phyloP scores from a whole-genome alignment of 2,888 invertebrate species.

The Oscheius myriophilus region DNA sequence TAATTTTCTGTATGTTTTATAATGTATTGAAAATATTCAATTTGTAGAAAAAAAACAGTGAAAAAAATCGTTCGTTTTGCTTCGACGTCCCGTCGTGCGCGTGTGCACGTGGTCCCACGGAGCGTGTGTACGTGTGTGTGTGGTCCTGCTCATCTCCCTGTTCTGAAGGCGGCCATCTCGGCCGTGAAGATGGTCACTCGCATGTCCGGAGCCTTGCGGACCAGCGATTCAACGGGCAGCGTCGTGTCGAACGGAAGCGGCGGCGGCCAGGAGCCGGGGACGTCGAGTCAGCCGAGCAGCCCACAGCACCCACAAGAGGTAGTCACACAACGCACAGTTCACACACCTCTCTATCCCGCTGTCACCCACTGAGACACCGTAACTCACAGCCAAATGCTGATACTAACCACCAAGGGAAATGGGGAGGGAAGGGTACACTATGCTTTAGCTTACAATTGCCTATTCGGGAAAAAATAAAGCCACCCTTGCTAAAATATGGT shows the following conservation, averaged over 20 bases:
- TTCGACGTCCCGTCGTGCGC: not conserved
- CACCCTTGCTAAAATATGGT: no score
- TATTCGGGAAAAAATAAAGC: no score
- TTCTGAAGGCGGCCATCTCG: conserved; percentile 67
- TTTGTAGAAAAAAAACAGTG: no score
- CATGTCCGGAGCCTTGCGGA: conserved; percentile 60
- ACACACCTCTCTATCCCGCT: conserved; percentile 3
- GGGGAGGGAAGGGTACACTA: not conserved
- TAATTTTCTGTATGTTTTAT: no score
- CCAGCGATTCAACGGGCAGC: conserved; percentile 56
- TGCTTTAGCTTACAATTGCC: not conserved
- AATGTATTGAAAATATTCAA: no score
- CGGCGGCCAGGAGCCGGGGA: conserved; percentile 19
- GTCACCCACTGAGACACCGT: not conserved
- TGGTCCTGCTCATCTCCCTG: not conserved
- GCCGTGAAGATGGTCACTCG: conserved; percentile 69
- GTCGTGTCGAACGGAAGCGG: conserved; percentile 44
- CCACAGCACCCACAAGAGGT: conserved; percentile 43
- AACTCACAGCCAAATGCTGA: not conserved
- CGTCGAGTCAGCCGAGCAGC: conserved; percentile 53
- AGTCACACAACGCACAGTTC: conserved; percentile 17
- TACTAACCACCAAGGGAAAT: not conserved
- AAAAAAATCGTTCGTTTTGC: not conserved
- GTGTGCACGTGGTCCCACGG: conserved; percentile 1
- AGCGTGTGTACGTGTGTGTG: not conserved